phyloP scores from a whole-genome alignment of 2,113 vertebrate species.

The Macrotis lagotis region DNA sequence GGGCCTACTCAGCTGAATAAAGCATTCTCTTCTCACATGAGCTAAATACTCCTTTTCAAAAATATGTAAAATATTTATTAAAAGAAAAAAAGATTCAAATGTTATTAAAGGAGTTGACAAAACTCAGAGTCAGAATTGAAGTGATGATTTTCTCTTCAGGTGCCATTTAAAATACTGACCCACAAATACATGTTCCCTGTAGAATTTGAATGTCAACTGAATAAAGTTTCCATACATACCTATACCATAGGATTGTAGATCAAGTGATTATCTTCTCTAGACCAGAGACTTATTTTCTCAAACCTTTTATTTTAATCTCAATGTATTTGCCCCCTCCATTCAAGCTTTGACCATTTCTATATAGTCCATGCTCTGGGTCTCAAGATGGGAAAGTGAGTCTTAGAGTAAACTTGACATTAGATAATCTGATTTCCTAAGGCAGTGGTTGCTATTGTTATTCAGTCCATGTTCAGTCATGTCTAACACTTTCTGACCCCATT shows the following conservation, averaged over 20 bases:
- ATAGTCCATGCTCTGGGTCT: conserved; percentile 51
- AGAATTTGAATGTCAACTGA: conserved; percentile 17
- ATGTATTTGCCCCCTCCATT: conserved; percentile 71
- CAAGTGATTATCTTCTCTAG: conserved; percentile 60
- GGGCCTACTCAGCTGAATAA: conserved; percentile 25
- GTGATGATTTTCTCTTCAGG: conserved; percentile 42
- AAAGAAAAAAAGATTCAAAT: conserved; percentile 51
- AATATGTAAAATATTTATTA: conserved; percentile 60
- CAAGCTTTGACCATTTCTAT: conserved; percentile 58
- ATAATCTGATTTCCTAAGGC: conserved; percentile 55
- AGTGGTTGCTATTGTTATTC: not conserved
- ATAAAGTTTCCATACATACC: conserved; percentile 36
- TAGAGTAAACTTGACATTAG: conserved; percentile 70
- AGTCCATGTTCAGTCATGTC: not conserved
- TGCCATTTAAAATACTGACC: conserved; percentile 56
- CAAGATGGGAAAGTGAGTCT: conserved; percentile 68
- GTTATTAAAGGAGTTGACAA: conserved; percentile 58
- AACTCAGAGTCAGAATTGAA: conserved; percentile 26
- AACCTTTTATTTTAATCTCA: conserved; percentile 73
- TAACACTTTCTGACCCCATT: not conserved
- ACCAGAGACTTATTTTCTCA: conserved; percentile 72
- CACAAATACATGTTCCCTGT: not conserved
- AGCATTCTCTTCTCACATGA: conserved; percentile 58
- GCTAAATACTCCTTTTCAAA: conserved; percentile 61
- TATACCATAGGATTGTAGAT: conserved; percentile 49